A percentile compares a stretch with the other conserved stretches of the same genome.
These are phyloP conservation scores for Cnemophilus loriae DNA, from an alignment of 2,113 vertebrate genomes.

Conservation along the genomic window DNA sequence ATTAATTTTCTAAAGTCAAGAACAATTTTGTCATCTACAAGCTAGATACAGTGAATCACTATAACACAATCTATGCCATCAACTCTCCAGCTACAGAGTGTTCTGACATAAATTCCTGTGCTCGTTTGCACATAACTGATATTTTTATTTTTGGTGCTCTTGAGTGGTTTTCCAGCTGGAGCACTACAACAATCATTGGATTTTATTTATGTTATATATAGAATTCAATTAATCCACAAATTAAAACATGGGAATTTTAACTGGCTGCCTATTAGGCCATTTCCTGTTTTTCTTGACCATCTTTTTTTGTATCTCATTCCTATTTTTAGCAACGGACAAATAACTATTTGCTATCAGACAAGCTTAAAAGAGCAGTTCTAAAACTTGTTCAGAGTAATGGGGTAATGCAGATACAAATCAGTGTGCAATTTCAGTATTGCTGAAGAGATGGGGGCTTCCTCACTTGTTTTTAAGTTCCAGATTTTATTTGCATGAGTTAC, in stretches of 20 bases:
- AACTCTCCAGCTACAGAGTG: background rate
- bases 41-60: background rate
- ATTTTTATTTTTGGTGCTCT: conserved; percentile 4
- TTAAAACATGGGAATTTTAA: background rate
- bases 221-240: background rate
- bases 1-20: background rate
- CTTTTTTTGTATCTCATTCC: background rate
- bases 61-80: background rate
- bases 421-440: background rate
- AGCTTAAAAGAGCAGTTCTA: background rate
- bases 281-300: background rate
- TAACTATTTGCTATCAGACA: background rate
- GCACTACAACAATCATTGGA: background rate
- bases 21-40: background rate
- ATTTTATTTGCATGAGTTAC: background rate
- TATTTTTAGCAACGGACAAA: background rate
- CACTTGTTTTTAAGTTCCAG: background rate
- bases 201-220: conserved; percentile 23
- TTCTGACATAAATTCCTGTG: background rate
- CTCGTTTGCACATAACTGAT: conserved; percentile 9
- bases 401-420: background rate
- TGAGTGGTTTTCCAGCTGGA: background rate
- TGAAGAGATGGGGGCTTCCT: background rate
- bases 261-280: background rate
- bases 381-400: background rate